Percentiles rank a stretch among this genome's conserved stretches.
Conservation (phyloP, 2,888 invertebrate species). For the Minunthozetes semirufus region DNA sequence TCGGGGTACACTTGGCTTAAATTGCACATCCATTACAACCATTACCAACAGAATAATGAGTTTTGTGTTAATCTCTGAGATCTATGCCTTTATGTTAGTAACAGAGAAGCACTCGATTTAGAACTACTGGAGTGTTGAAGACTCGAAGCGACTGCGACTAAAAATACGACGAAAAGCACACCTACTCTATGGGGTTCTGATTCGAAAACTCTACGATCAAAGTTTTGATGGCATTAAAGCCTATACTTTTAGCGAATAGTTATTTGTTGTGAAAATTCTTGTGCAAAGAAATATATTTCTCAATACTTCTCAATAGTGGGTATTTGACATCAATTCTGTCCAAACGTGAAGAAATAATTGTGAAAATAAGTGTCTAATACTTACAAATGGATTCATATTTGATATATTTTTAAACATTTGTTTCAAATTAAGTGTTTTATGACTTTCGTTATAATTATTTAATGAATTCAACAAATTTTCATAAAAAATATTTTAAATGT, state of each 20-base stretch:
- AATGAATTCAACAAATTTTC: background rate
- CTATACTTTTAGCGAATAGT: constrained; percentile 1
- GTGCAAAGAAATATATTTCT: background rate
- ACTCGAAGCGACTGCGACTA: background rate
- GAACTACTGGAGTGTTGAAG: background rate
- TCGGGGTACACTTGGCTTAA: too few species aligned
- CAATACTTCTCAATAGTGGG: background rate
- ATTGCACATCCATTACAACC: too few species aligned
- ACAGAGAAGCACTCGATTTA: constrained; percentile 8
- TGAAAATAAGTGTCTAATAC: too few species aligned
- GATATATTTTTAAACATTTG: too few species aligned
- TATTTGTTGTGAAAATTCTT: background rate
- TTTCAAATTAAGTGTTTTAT: too few species aligned
- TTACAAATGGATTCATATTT: too few species aligned
- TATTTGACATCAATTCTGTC: background rate
- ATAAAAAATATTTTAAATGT: background rate
- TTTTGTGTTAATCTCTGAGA: background rate
- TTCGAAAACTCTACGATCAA: background rate
- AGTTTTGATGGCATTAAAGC: constrained; percentile 21
- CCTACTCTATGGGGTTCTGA: background rate
- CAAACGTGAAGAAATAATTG: too few species aligned
- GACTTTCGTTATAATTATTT: too few species aligned
- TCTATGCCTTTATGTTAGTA: background rate
- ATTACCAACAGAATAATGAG: background rate
- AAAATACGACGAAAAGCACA: constrained; percentile 8